phyloP scores from a whole-genome alignment of 2,113 vertebrate species.

The Xyliphius kryptos region DNA sequence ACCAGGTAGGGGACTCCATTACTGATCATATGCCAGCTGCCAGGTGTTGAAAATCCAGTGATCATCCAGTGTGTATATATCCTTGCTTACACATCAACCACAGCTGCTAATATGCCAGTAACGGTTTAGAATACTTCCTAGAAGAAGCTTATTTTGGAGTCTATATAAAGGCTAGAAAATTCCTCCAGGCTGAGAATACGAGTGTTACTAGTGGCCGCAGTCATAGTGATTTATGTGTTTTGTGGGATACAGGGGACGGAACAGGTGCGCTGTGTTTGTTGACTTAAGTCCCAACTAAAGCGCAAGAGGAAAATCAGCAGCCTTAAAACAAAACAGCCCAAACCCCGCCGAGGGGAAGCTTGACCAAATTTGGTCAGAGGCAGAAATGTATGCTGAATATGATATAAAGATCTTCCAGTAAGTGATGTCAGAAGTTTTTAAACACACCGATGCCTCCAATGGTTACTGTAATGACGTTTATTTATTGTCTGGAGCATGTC shows the following conservation, averaged over 20 bases:
- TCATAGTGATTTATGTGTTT: slow-evolving; percentile 52
- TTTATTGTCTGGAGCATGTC: slow-evolving; percentile 26
- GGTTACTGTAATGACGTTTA: slow-evolving; percentile 26
- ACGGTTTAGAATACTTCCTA: no score
- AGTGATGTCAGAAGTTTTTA: slow-evolving; percentile 37
- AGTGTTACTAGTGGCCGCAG: slow-evolving; percentile 32
- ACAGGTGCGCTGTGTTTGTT: slow-evolving; percentile 57
- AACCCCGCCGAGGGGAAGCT: slow-evolving; percentile 23
- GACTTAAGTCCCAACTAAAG: slow-evolving; percentile 46
- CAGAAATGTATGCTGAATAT: slow-evolving; percentile 28
- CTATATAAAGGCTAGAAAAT: slow-evolving; percentile 29
- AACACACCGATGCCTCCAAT: slow-evolving; percentile 21
- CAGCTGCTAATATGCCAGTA: no score
- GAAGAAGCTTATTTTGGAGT: slow-evolving; percentile 28
- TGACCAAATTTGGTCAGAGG: slow-evolving; percentile 37
- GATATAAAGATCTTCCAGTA: slow-evolving; percentile 33
- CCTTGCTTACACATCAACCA: no score
- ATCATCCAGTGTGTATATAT: no score
- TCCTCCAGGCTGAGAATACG: slow-evolving; percentile 38
- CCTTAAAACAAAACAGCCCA: slow-evolving; percentile 50
- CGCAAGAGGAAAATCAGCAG: slow-evolving; percentile 50
- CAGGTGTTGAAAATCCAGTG: no score
- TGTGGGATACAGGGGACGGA: slow-evolving; percentile 38
- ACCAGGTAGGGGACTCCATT: no score
- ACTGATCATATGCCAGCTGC: no score